Evolutionary conservation across 2,113 vertebrate genomes (phyloP).

Genomic region (Pseudopipra pipra): DNA sequence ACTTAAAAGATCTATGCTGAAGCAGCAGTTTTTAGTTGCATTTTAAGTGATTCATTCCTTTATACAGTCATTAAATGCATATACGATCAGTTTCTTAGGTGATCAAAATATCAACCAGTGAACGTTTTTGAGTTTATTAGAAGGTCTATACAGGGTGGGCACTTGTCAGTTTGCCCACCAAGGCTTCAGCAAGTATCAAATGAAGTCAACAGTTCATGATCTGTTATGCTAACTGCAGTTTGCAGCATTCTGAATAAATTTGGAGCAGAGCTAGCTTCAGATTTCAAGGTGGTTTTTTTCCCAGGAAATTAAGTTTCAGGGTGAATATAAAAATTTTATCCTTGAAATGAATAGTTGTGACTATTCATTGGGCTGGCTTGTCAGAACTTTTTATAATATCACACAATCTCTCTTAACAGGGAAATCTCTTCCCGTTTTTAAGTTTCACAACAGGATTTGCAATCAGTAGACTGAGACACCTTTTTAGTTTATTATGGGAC

Average conservation of each 20-base stretch:
- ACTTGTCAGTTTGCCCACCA: not conserved
- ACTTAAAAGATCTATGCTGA: constrained; percentile 21
- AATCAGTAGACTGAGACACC: not conserved
- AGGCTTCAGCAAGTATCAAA: not conserved
- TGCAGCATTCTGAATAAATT: not conserved
- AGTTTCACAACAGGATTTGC: not conserved
- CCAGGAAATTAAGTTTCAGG: not conserved
- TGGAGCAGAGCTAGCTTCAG: not conserved
- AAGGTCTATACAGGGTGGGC: not conserved
- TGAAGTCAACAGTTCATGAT: not conserved
- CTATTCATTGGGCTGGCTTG: not conserved
- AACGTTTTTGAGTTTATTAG: not conserved
- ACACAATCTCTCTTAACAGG: not conserved
- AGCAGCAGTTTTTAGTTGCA: constrained; percentile 22
- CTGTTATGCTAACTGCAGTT: not conserved
- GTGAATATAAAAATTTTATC: not conserved
- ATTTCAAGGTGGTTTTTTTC: not conserved
- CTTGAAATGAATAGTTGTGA: not conserved
- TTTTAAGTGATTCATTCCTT: constrained; percentile 10
- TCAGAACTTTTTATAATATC: not conserved
- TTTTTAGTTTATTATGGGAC: not conserved
- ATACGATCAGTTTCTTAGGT: not conserved
- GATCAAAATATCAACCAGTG: not conserved
- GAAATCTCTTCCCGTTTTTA: not conserved
- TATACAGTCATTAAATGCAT: not conserved